Conservation (phyloP, 2,888 invertebrate species). For the Horisme vitalbata region DNA sequence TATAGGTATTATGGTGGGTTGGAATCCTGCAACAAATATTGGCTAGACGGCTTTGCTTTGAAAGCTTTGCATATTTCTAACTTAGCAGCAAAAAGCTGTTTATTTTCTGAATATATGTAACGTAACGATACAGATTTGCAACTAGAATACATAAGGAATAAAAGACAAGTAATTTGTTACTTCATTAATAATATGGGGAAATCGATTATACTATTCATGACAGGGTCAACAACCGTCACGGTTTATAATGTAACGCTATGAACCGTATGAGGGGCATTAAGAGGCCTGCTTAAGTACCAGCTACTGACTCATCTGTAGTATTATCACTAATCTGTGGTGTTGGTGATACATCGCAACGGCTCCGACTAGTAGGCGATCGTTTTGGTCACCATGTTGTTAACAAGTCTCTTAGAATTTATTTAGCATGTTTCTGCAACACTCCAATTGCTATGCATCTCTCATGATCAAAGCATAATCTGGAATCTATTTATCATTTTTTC, state of each 20-base stretch:
- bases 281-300: constrained; percentile 47
- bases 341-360: constrained; percentile 50
- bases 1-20: constrained; percentile 12
- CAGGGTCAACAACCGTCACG: constrained; percentile 56
- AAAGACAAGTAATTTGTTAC: not conserved
- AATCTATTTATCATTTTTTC: not conserved
- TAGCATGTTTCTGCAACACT: constrained; percentile 7
- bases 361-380: constrained; percentile 53
- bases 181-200: no score
- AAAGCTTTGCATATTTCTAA: not conserved
- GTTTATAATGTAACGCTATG: constrained; percentile 41
- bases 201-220: no score
- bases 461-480: not conserved
- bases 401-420: constrained; percentile 39
- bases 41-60: not conserved
- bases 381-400: constrained; percentile 43
- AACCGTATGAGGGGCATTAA: constrained; percentile 37
- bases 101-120: no score
- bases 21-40: constrained; percentile 2
- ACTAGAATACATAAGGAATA: no score
- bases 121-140: no score
- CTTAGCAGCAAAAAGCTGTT: not conserved
- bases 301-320: constrained; percentile 56
- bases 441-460: constrained; percentile 1
- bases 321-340: constrained; percentile 51